phyloP scores from a whole-genome alignment of 1,140 invertebrate species.

The Neodiprion fabricii region DNA sequence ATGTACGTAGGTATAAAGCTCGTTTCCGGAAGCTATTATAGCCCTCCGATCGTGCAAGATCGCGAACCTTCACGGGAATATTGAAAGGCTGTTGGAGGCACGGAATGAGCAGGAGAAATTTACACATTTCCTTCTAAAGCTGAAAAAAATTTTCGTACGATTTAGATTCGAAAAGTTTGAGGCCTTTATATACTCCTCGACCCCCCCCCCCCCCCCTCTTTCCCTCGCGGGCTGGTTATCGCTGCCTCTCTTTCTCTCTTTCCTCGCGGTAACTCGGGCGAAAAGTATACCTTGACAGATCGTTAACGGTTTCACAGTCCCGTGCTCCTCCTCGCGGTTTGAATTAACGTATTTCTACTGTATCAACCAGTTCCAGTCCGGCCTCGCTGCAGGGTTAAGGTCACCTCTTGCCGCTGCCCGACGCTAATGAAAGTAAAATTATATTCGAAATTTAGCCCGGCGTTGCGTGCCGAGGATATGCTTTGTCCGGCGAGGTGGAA shows the following conservation, averaged over 20 bases:
- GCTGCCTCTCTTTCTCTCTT: too few relatives aligned
- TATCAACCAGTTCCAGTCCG: constrained; percentile 33
- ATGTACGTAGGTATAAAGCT: too few relatives aligned
- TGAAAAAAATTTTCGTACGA: too few relatives aligned
- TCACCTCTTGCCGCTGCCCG: not conserved
- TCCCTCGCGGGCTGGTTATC: too few relatives aligned
- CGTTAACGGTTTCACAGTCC: constrained; percentile 2
- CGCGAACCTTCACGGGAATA: not conserved
- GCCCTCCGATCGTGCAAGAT: not conserved
- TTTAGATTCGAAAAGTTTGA: too few relatives aligned
- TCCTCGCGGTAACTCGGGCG: not conserved
- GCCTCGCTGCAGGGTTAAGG: not conserved
- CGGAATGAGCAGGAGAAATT: not conserved
- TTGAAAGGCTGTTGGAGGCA: not conserved
- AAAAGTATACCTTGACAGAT: not conserved
- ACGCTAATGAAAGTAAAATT: constrained; percentile 2
- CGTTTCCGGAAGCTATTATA: not conserved
- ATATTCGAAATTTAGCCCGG: not conserved
- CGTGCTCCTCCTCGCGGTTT: not conserved
- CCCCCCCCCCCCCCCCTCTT: too few relatives aligned
- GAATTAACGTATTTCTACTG: constrained; percentile 28
- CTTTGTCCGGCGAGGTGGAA: not conserved
- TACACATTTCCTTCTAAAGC: too few relatives aligned
- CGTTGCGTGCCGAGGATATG: not conserved
- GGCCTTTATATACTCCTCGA: too few relatives aligned